Base-by-base conservation (phyloP, 2,797 vertebrate genomes). In the Petrocephalus schoutedeni region DNA sequence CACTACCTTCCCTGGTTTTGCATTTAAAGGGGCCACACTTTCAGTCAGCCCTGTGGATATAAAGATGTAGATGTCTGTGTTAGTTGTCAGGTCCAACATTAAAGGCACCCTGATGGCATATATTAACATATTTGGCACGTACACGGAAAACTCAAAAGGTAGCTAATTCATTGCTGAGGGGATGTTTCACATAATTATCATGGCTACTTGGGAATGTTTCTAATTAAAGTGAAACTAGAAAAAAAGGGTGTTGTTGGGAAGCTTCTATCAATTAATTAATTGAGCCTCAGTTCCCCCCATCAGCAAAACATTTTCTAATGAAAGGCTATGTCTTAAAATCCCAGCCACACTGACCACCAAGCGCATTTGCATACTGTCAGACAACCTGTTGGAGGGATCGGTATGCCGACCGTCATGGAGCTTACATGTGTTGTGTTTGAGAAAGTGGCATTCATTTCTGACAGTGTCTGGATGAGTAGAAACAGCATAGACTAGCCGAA, bases 141-240 rank as follows among this genome's bases (percentile, higher is more conserved):
- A 86, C 14, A 53, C 85, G 54, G 49, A 71, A 71, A 89, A 54
- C 71, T 80, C n/a, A 61, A 85, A 89, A 88, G 74, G 80, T 74
- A 45, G 85, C 57, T 88, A 87, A 71, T 87, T 88, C 61, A 45
- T 89, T 21, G 54, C 89, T 86, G 6, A 53, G 19, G 86, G 87
- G 67, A 74, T 88, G 89, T 67, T 91, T 84, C 74, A 56, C 89
- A 85, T 90, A 88, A 93, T 93, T 91, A 92, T 90, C 86, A 87
- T 23, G 12, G 89, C 87, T 91, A 89, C 92, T 91, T 91, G 91
- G 91, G 90, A 93, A 92, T 93, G 88, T 87, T 91, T 93, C 92
- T 88, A 92, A 94, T 94, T 92, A 91, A 93, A 92, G 88, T 89
- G 77, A 89, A 92, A 91, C 91, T 92, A 90, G 89, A 74, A 71